Base-by-base conservation (phyloP, 2,888 invertebrate genomes). In the Metopia argyrocephala region DNA sequence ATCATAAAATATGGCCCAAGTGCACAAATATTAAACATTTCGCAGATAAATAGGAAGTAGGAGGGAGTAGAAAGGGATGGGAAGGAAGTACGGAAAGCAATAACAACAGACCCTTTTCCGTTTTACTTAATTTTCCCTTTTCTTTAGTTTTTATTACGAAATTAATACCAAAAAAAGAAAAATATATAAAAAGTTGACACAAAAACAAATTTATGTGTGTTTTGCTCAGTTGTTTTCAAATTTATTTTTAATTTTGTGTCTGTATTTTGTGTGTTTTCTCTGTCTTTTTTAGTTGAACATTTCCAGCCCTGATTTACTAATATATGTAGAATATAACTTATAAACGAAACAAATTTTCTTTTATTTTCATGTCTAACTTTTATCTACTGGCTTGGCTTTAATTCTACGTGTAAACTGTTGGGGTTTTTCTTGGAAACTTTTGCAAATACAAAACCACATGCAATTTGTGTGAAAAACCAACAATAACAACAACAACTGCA, bases 401-500 rank as follows among this genome's bases (percentile, higher is more conserved):
- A 64, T 46, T n/a, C 45, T 54, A 23, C 27, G 46, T 54, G 27
- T 3, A n/a, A 52, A 62, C 52, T 71, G 9, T 59, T 61, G 54
- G 18, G 65, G 56, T n/a, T n/a, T n/a, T n/a, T 12, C 9, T 52
- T 57, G 50, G 2, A 71, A 69, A 76, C 78, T 76, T 73, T 64
- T 69, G 54, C 69, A 21, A 59, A 69, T 21, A 31, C 3, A 61
- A 18, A 73, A 45, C 46, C 46, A 46, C 68, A 46, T 46, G 21
- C 4, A 61, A 70, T 69, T 65, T 71, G 64, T 70, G 78, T 56
- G 59, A 82, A 75, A 76, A 50, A 46, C 27, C 28, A 21, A 62
- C 25, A 65, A 45, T 31, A 48, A 54, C 9, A 78, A 73, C 48
- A 75, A 50, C 68, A 76, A 66, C 61, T 52, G 52, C 52, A 78